These are phyloP conservation scores for Meriones unguiculatus DNA, from an alignment of 2,113 vertebrate genomes.

Conservation along the genomic window DNA sequence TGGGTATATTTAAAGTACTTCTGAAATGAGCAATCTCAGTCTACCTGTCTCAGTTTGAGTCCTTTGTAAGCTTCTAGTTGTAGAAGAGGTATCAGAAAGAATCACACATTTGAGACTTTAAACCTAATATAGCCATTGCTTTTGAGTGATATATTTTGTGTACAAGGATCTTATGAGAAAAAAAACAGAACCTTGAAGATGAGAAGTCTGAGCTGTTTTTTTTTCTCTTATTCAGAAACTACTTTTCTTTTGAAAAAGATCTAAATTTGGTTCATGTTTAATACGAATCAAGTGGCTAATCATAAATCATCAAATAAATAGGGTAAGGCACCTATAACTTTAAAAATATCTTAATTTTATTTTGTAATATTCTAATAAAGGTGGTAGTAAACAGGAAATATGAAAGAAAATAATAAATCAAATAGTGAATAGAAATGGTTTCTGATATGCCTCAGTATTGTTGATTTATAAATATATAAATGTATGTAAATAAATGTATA, in stretches of 20 bases:
- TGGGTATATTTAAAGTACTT: not conserved
- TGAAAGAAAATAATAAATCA: not conserved
- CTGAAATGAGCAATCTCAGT: not conserved
- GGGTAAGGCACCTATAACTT: not conserved
- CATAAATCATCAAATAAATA: not conserved
- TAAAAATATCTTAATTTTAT: not conserved
- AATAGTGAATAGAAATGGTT: not conserved
- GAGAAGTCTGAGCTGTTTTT: not conserved
- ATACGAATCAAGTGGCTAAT: not conserved
- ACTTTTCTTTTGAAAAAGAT: not conserved
- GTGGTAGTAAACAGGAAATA: not conserved
- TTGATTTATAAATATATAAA: not conserved
- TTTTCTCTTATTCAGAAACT: not conserved
- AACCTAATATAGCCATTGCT: not conserved
- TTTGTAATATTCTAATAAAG: not conserved
- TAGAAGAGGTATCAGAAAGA: not conserved
- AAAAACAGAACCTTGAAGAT: not conserved
- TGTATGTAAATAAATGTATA: not conserved
- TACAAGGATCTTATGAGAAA: not conserved
- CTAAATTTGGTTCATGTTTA: not conserved
- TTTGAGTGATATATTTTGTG: not conserved
- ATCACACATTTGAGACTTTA: not conserved
- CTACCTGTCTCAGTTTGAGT: not conserved
- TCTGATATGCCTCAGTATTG: not conserved
- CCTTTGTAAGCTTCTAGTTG: not conserved